These are phyloP conservation scores for Seriola quinqueradiata DNA, from an alignment of 2,113 vertebrate species.

Conservation along the genomic window DNA sequence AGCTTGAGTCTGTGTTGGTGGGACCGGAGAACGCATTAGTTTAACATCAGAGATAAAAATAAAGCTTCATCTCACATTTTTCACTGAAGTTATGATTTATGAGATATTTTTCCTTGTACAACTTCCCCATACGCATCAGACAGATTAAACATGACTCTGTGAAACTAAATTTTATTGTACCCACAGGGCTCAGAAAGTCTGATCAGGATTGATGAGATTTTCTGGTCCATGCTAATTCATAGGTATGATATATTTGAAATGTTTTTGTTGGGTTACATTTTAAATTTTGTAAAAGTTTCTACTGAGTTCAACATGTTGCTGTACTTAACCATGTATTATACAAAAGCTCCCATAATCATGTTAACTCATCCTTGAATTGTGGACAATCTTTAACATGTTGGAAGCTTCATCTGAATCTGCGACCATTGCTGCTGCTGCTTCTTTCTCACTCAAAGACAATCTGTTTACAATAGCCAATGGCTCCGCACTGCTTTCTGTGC, in stretches of 20 bases:
- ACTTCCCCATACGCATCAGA: neutral
- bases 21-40: conserved; percentile 5
- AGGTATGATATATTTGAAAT: neutral
- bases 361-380: conserved; percentile 1
- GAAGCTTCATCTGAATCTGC: conserved; percentile 35
- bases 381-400: conserved; percentile 6
- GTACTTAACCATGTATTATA: conserved; percentile 12
- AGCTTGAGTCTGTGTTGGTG: conserved; percentile 49
- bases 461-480: conserved; percentile 40
- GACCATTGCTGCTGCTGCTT: conserved; percentile 19
- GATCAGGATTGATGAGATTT: neutral
- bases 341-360: neutral
- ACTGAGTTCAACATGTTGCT: conserved; percentile 4
- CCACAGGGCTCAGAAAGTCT: neutral
- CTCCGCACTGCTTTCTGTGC: conserved; percentile 22
- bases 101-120: neutral
- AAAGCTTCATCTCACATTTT: neutral
- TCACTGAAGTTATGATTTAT: conserved; percentile 1
- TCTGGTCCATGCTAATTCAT: conserved; percentile 1
- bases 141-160: neutral
- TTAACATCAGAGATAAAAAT: neutral
- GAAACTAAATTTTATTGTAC: neutral
- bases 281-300: conserved; percentile 15
- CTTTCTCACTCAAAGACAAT: conserved; percentile 31
- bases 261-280: neutral